Percentiles rank a stretch among this genome's conserved stretches.
Evolutionary conservation across 2,888 invertebrate genomes (phyloP).

Genomic region (Dioctria linearis): DNA sequence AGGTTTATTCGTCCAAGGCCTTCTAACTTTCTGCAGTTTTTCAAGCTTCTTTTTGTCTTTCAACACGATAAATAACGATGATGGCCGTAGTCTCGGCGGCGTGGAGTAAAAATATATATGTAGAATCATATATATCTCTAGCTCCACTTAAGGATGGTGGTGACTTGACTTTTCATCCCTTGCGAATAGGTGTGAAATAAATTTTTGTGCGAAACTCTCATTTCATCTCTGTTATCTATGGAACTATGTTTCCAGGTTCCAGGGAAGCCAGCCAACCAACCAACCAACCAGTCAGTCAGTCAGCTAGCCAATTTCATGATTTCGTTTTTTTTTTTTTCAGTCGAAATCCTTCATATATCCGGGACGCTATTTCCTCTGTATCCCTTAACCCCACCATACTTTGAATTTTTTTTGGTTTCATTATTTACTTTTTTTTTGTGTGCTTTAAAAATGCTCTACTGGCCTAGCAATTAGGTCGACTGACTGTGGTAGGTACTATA

Average conservation of each 20-base stretch:
- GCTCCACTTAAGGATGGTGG: background rate
- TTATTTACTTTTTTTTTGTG: background rate
- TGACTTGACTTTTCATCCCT: constrained; percentile 2
- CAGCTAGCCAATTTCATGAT: background rate
- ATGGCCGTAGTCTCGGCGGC: background rate
- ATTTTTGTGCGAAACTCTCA: constrained; percentile 4
- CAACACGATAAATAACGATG: background rate
- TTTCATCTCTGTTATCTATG: background rate
- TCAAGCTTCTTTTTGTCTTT: background rate
- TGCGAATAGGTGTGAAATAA: constrained; percentile 25
- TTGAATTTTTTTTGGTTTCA: constrained; percentile 1
- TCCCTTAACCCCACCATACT: background rate
- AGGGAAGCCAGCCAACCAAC: too few relatives aligned
- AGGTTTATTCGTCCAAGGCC: background rate
- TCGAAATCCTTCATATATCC: constrained; percentile 4
- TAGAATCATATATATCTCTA: background rate
- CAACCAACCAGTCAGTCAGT: too few relatives aligned
- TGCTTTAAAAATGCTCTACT: background rate
- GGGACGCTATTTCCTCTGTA: too few relatives aligned
- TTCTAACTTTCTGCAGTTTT: constrained; percentile 15
- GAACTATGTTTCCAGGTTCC: background rate
- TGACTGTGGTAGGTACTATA: background rate
- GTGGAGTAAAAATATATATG: background rate
- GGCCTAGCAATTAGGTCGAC: background rate
- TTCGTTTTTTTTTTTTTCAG: constrained; percentile 11